Percentiles rank a stretch among this genome's conserved stretches.
Conservation (phyloP, 92 coral and sea anemone genomes). For the Anthopleura xanthogrammica region DNA sequence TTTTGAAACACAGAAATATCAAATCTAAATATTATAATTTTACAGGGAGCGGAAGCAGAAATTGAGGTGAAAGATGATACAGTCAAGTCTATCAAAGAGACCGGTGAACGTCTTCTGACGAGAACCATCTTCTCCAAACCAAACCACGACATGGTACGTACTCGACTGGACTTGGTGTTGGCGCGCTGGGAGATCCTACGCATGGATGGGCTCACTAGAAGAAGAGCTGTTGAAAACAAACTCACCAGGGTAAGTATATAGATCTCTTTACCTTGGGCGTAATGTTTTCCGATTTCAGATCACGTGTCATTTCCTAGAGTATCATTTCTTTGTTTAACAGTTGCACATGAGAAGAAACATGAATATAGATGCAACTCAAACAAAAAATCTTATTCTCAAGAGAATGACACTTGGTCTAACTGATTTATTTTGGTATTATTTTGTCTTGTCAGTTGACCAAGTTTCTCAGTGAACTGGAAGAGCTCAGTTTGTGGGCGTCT, state of each 20-base stretch:
- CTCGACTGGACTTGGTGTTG: slow-evolving; percentile 86
- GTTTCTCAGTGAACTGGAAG: slow-evolving; percentile 79
- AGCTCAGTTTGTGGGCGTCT: slow-evolving; percentile 82
- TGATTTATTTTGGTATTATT: neutral
- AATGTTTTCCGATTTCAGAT: neutral
- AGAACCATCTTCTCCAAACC: slow-evolving; percentile 88
- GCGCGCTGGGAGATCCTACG: slow-evolving; percentile 99
- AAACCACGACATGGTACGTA: slow-evolving; percentile 84
- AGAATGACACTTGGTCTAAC: no score
- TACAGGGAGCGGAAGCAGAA: slow-evolving; percentile 75
- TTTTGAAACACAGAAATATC: neutral
- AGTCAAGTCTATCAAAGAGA: slow-evolving; percentile 67
- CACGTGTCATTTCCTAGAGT: no score
- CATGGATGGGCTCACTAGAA: slow-evolving; percentile 83
- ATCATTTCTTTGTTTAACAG: no score
- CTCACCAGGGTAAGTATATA: slow-evolving; percentile 48
- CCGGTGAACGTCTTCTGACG: slow-evolving; percentile 87
- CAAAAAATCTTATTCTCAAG: neutral
- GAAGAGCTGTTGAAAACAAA: slow-evolving; percentile 82
- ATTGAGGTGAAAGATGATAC: slow-evolving; percentile 82
- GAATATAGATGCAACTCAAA: no score
- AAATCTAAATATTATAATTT: neutral
- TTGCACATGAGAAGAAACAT: no score
- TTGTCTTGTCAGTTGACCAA: slow-evolving; percentile 43
- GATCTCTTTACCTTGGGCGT: neutral